Base-by-base conservation (phyloP, 2,113 vertebrate species). In the Tachycineta bicolor region DNA sequence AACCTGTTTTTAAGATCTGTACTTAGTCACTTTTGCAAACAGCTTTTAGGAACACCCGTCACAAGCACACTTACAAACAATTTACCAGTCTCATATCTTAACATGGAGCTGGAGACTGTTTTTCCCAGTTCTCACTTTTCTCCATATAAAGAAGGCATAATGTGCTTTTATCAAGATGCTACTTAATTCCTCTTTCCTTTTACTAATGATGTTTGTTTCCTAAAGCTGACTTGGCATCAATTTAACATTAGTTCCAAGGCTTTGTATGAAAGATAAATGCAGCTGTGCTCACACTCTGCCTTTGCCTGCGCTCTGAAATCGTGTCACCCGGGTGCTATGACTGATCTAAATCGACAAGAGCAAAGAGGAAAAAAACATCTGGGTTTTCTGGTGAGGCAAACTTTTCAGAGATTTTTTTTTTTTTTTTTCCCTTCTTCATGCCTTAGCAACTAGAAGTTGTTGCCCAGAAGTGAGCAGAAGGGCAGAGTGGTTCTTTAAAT, bases 191-290 rank as follows among this genome's bases (percentile, higher is more conserved):
- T 83, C 44, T 87, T 94, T 49, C 90, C 43, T 94, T 91, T 82
- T 89, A 59, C 76, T 92, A 93, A 88, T 53, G 84, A 87, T 75
- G 55, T 88, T 89, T 97, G 85, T 83, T 87, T 91, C 75, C 76
- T 83, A 90, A 77, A 67, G 81, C 83, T 95, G 93, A 87, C 79
- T 88, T 81, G 56, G 85, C 70, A 94, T 91, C 89, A 87, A 83
- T 96, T 93, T 95, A 84, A 83, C 84, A 58, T 91, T 52, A 78
- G 68, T 87, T 93, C 63, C 89, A 80, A 96, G 43, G 71, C 60
- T 95, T 94, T 89, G 64, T 80, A 83, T 83, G 86, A 91, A 90
- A 93, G 87, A 81, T 60, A 95, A 95, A 70, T 93, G 85, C 91
- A 92, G 77, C 69, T 13, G 29, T 79, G 95, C 76, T 91, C 93